Conservation (phyloP, 2,113 vertebrate genomes). For the Labeo rohita region DNA sequence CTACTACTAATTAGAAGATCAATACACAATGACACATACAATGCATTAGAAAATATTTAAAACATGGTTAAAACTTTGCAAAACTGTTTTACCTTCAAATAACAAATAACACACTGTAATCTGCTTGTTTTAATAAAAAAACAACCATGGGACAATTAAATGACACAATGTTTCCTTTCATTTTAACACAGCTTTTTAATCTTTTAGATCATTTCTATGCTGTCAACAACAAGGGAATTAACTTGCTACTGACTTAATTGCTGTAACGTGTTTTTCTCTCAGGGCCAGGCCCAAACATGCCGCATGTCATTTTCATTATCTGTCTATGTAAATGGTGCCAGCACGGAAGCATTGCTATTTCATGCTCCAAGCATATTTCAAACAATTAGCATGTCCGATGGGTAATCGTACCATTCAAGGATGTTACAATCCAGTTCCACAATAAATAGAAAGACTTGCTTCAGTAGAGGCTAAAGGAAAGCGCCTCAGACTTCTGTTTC, state of each 20-base stretch:
- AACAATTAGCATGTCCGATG: slow-evolving; percentile 63
- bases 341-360: slow-evolving; percentile 65
- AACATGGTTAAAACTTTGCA: not conserved
- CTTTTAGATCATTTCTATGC: slow-evolving; percentile 9
- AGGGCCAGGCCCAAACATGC: slow-evolving; percentile 51
- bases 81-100: not conserved
- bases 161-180: not conserved
- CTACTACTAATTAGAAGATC: too few relatives aligned
- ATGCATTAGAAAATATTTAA: not conserved
- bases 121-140: not conserved
- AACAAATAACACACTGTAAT: not conserved
- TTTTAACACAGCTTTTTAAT: not conserved
- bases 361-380: slow-evolving; percentile 62
- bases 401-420: slow-evolving; percentile 1
- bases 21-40: not conserved
- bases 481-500: not conserved
- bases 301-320: slow-evolving; percentile 57
- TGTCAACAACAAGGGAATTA: slow-evolving; percentile 58
- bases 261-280: slow-evolving; percentile 40
- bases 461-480: not conserved
- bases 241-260: slow-evolving; percentile 60
- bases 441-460: slow-evolving; percentile 5
- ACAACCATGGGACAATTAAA: not conserved
- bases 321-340: slow-evolving; percentile 63
- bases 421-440: not conserved